A percentile compares a stretch with the other conserved stretches of the same genome.
Conservation (phyloP, 2,797 vertebrate genomes). For the Pelobates cultripes region DNA sequence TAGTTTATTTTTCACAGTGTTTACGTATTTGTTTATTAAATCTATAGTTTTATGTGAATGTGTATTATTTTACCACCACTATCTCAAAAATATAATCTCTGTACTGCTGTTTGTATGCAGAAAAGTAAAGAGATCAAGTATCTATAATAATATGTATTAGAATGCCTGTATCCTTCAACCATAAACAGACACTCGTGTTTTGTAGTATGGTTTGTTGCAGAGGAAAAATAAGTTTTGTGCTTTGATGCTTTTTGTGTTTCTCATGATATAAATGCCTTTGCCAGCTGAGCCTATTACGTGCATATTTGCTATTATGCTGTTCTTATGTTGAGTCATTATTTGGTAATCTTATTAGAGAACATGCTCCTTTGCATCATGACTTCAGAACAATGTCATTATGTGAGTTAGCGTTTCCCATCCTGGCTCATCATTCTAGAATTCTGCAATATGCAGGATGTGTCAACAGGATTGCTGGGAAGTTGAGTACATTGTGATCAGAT, state of each 20-base stretch:
- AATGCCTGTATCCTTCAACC: too few relatives aligned
- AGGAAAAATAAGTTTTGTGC: neutral
- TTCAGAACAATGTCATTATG: conserved; percentile 48
- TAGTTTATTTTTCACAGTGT: too few relatives aligned
- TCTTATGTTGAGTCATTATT: conserved; percentile 47
- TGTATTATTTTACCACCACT: too few relatives aligned
- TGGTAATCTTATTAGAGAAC: conserved; percentile 42
- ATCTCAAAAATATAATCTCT: too few relatives aligned
- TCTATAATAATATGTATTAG: too few relatives aligned
- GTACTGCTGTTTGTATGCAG: too few relatives aligned
- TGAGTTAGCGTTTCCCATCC: conserved; percentile 38
- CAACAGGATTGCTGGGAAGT: conserved; percentile 37
- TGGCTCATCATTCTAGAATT: conserved; percentile 28
- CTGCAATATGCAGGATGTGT: conserved; percentile 39
- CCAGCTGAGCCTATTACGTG: conserved; percentile 39
- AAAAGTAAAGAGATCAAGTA: too few relatives aligned
- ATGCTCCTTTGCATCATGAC: conserved; percentile 40
- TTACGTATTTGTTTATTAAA: too few relatives aligned
- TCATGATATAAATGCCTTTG: conserved; percentile 21
- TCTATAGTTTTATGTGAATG: too few relatives aligned
- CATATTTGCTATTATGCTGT: conserved; percentile 35
- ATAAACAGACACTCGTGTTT: too few relatives aligned
- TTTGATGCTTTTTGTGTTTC: conserved; percentile 18
- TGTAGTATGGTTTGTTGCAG: too few relatives aligned
- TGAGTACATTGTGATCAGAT: conserved; percentile 21